A percentile compares a stretch with the other conserved stretches of the same genome.
These are phyloP conservation scores for Drosophila limbata DNA, from an alignment of 2,888 invertebrate species.

Conservation along the genomic window DNA sequence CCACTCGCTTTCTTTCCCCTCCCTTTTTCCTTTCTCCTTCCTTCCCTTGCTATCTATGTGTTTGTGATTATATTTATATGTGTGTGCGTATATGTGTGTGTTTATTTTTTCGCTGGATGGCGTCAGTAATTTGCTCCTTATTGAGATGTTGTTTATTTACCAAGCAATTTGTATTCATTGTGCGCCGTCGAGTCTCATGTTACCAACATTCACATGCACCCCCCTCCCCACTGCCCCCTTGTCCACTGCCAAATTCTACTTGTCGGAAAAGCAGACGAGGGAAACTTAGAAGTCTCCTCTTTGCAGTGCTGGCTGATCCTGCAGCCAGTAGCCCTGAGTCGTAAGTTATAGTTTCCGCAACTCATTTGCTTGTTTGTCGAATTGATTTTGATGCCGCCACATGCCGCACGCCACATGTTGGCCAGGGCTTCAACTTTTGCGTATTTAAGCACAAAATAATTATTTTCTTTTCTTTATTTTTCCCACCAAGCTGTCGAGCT, in stretches of 20 bases:
- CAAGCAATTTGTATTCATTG: slow-evolving; percentile 81
- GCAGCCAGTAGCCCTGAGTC: slow-evolving; percentile 40
- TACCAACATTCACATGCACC: slow-evolving; percentile 31
- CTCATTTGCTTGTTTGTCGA: slow-evolving; percentile 79
- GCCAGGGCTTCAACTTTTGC: slow-evolving; percentile 42
- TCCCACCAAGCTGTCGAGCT: slow-evolving; percentile 17
- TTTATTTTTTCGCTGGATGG: slow-evolving; percentile 70
- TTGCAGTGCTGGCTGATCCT: slow-evolving; percentile 32
- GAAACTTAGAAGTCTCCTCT: not conserved
- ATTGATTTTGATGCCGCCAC: slow-evolving; percentile 76
- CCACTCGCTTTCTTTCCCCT: not conserved
- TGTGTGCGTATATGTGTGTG: slow-evolving; percentile 35
- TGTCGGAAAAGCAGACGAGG: not conserved
- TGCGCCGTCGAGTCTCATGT: slow-evolving; percentile 59
- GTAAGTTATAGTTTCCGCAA: slow-evolving; percentile 81
- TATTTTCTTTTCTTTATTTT: slow-evolving; percentile 49
- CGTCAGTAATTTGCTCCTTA: slow-evolving; percentile 81
- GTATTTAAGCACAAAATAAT: slow-evolving; percentile 60
- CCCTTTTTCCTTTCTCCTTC: not conserved
- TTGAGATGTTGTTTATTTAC: slow-evolving; percentile 83
- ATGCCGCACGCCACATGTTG: slow-evolving; percentile 44
- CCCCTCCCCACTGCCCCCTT: too few species aligned
- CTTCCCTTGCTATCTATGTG: not conserved
- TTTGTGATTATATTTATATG: slow-evolving; percentile 58
- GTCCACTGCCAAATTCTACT: not conserved